Conservation (phyloP, 1,140 invertebrate species). For the Drosophila simulans region DNA sequence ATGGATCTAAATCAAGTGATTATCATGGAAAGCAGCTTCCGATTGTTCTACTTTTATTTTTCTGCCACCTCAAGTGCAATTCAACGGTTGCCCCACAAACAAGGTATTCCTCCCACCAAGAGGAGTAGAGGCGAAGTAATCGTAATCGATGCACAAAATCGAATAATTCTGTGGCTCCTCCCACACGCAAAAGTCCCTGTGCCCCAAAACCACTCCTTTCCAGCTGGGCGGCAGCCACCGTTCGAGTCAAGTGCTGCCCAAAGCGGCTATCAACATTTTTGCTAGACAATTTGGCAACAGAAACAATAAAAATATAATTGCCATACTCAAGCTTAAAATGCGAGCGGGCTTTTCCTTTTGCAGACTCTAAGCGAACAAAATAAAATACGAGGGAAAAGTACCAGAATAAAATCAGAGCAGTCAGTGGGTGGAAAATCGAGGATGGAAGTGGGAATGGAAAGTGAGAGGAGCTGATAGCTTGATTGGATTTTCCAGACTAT, state of each 20-base stretch:
- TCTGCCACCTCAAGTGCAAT: no score
- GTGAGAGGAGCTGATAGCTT: slow-evolving; percentile 31
- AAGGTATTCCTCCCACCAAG: neutral
- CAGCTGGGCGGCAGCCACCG: slow-evolving; percentile 2
- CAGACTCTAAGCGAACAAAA: slow-evolving; percentile 16
- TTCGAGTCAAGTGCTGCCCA: slow-evolving; percentile 55
- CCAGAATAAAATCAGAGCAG: slow-evolving; percentile 24
- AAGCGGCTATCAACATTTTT: slow-evolving; percentile 66
- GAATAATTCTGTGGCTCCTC: slow-evolving; percentile 36
- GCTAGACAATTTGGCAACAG: slow-evolving; percentile 76
- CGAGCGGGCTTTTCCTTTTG: slow-evolving; percentile 6
- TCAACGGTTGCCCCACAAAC: neutral
- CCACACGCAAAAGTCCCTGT: neutral
- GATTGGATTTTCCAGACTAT: slow-evolving; percentile 57
- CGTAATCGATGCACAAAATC: slow-evolving; percentile 37
- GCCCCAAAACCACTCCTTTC: slow-evolving; percentile 3
- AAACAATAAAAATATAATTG: slow-evolving; percentile 80
- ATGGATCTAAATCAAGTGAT: no score
- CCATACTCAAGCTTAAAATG: slow-evolving; percentile 38
- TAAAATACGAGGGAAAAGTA: slow-evolving; percentile 2
- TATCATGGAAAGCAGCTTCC: no score
- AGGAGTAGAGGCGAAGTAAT: neutral
- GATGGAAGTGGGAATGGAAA: slow-evolving; percentile 5
- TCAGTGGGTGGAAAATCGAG: neutral
- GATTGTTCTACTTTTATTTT: no score